Base-by-base conservation (phyloP, 2,888 invertebrate genomes). In the Dexiosoma caninum region DNA sequence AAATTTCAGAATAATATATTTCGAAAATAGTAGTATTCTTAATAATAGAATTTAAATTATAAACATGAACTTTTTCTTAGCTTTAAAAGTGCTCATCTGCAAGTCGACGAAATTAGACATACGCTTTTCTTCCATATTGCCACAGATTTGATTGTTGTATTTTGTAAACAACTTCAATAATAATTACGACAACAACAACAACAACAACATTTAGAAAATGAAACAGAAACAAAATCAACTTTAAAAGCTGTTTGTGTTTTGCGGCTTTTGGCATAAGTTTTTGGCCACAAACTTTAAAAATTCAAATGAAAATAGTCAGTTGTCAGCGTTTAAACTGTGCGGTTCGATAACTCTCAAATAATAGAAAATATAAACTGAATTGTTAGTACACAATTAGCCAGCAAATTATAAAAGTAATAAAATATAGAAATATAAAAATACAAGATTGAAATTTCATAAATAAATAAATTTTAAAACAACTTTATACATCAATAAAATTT, bases 201-300 rank as follows among this genome's bases (percentile, higher is more conserved):
- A 42, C 16, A 53, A 55, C 55, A 57, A 23, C 14, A 32, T 44
- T 10, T 23, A 64, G 64, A 12, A 27, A 10, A 60, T 5, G 6
- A 5, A 72, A 32, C 60, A 66, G 46, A 49, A 75, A 51, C 12
- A 51, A 75, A 66, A 51, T 42, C 59, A 75, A 59, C 40, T 42
- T 64, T 37, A 72, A n/a, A n/a, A 53, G 69, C 64, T 81, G 72
- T 59, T 74, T 64, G 67, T 62, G 72, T 69, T 77, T 71, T 62
- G 72, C 77, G 72, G 72, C 72, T 64, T 81, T 77, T 77, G 81
- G 72, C 72, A 69, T 67, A 75, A 30, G 51, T 59, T 71, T 75
- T 76, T 71, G 70, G 70, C 75, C 66, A 76, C 66, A 81, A 72
- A 76, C 80, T 67, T 66, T 55, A 62, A 60, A 60, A 67, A n/a